Evolutionary conservation across 1,140 invertebrate genomes (phyloP), one percentile per base, ranked within the genome.

Genomic region (Drosophila carrolli): DNA sequence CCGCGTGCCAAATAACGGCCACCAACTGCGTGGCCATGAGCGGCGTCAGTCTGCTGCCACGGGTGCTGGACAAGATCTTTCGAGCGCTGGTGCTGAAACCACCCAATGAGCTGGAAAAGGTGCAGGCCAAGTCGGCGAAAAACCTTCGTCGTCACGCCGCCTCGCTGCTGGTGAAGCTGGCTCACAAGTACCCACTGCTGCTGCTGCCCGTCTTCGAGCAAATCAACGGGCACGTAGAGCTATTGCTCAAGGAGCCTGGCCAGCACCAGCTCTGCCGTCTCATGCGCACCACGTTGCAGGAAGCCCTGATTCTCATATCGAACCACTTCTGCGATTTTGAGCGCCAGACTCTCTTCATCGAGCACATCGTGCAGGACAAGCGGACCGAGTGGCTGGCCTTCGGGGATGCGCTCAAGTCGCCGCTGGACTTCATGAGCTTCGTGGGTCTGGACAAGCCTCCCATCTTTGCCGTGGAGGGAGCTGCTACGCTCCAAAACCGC

Each of bases 291-390:
- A 96, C 96, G 1, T 91, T 98, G 61, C 95, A 95, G 88, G 97
- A 97, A 91, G 96, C 96, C 0, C 86, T 97, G 13, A 90, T 97
- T 4, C 93, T 97, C 1, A 96, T 96, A 78, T 97, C 97, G 19
- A 98, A 98, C 93, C 96, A 98, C 85, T 97, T 97, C 84, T 95
- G 96, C 88, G 96, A 98, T 92, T 98, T 97, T 90, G 96, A 97
- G 66, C 94, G 96, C 4, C 97, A 98, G 91, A 95, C 95, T 23
- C 93, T 94, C 19, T 97, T 98, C 75, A 95, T 98, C 4, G 95
- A 95, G n/a, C 96, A 97, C 93, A 95, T 98, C 10, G 93, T 97
- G 43, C 91, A 93, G 11, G 95, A 95, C 43, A 94, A 94, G 1
- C 93, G 94, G 10, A 79, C 91, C 5, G 94, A 95, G 10, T 96